Evolutionary conservation across 2,888 invertebrate genomes (phyloP).

Genomic region (Andrena flavipes): DNA sequence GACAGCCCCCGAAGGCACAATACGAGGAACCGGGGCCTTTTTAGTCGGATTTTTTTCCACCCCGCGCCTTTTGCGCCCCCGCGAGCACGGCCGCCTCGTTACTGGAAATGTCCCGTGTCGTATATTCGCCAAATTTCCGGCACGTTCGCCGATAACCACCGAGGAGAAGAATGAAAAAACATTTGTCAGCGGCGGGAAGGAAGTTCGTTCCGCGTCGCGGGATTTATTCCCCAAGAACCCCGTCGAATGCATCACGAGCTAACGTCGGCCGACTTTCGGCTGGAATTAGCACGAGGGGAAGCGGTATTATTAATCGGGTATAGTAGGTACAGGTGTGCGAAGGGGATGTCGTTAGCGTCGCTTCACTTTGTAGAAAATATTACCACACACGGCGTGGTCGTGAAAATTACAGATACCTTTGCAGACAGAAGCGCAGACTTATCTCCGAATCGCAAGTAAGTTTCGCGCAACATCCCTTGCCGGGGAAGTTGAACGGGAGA

Average conservation of each 20-base stretch:
- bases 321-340: too few relatives aligned
- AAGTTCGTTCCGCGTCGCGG: slow-evolving; percentile 35
- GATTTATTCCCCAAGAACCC: slow-evolving; percentile 44
- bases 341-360: too few relatives aligned
- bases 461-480: slow-evolving; percentile 8
- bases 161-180: slow-evolving; percentile 53
- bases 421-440: not conserved
- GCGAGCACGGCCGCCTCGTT: slow-evolving; percentile 45
- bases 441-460: slow-evolving; percentile 11
- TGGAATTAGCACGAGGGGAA: slow-evolving; percentile 28
- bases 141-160: slow-evolving; percentile 51
- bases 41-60: slow-evolving; percentile 17
- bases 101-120: slow-evolving; percentile 50
- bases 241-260: slow-evolving; percentile 35
- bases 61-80: not conserved
- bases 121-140: slow-evolving; percentile 69
- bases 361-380: too few relatives aligned
- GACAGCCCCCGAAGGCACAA: slow-evolving; percentile 57
- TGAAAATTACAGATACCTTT: not conserved
- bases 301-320: not conserved
- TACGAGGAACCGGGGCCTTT: slow-evolving; percentile 56
- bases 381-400: too few relatives aligned
- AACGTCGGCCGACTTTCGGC: slow-evolving; percentile 23
- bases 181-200: slow-evolving; percentile 55
- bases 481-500: not conserved